A percentile compares a stretch with the other conserved stretches of the same genome.
Evolutionary conservation across 2,797 vertebrate species (phyloP).

Genomic region (Eulemur albifrons): DNA sequence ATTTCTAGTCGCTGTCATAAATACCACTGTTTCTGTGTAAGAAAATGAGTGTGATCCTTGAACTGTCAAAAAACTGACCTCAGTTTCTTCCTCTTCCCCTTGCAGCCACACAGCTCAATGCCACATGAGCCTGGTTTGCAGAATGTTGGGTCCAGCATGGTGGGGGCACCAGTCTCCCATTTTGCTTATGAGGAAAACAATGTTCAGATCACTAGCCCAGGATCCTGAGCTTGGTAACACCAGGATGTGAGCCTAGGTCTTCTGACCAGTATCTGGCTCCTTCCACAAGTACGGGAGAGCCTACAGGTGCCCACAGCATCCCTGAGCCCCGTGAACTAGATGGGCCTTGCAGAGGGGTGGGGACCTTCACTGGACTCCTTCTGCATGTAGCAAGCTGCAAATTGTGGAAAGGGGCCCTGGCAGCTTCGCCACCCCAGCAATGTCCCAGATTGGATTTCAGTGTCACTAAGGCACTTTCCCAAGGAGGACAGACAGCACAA

Average conservation of each 20-base stretch:
- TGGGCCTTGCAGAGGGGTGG: neutral
- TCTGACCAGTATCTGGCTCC: neutral
- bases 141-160: neutral
- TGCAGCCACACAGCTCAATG: no score
- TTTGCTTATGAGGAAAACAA: neutral
- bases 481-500: neutral
- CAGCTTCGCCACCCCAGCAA: neutral
- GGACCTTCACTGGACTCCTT: neutral
- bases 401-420: no score
- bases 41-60: neutral
- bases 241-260: neutral
- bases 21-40: neutral
- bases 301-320: rapidly evolving
- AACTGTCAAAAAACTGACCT: neutral
- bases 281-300: neutral
- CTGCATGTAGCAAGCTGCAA: neutral
- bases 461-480: neutral
- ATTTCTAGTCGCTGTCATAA: neutral
- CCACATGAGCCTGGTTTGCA: neutral
- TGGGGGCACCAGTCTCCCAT: neutral
- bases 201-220: neutral
- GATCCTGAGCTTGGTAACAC: neutral
- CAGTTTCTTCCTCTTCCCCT: neutral
- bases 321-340: neutral
- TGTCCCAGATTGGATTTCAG: neutral